Conservation (phyloP, 2,113 vertebrate species). For the Morone saxatilis region DNA sequence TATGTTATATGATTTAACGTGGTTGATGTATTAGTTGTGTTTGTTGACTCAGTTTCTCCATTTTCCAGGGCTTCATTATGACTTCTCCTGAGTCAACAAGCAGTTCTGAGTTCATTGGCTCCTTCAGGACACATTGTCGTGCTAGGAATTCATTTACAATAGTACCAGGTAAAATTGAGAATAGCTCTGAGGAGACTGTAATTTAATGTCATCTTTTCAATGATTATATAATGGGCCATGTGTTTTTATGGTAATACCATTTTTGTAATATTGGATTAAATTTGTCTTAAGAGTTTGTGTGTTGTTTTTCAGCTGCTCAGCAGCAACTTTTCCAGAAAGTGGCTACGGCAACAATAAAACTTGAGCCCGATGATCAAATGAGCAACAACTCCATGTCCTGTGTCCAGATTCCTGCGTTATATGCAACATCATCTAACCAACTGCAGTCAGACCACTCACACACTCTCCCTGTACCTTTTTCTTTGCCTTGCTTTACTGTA, state of each 20-base stretch:
- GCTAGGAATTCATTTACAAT: background rate
- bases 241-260: background rate
- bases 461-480: background rate
- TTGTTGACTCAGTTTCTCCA: background rate
- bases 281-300: background rate
- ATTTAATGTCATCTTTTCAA: background rate
- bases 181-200: background rate
- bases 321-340: background rate
- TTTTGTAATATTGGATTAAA: background rate
- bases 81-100: background rate
- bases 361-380: background rate
- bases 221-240: background rate
- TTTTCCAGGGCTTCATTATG: background rate
- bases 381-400: background rate
- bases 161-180: background rate
- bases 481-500: slow-evolving; percentile 10
- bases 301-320: slow-evolving; percentile 5
- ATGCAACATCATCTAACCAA: background rate
- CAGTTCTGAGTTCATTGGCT: background rate
- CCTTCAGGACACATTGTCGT: background rate
- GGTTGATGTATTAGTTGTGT: background rate
- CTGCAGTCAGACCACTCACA: background rate
- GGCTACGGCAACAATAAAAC: background rate
- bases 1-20: background rate
- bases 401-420: background rate